phyloP scores from a whole-genome alignment of 1,140 invertebrate genomes.

The Archivesica marissinica region DNA sequence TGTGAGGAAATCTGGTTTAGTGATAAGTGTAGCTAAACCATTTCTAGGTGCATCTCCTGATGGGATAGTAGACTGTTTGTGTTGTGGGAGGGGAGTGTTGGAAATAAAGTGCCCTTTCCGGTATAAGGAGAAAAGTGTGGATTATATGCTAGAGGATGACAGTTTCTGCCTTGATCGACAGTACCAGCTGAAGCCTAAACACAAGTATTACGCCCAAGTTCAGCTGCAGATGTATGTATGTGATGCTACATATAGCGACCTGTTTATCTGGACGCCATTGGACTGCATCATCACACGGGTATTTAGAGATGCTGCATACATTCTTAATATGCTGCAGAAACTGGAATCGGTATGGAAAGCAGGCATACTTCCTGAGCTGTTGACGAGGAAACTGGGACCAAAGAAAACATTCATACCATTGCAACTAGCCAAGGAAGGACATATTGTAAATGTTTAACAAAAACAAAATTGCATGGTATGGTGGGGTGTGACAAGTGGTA shows the following conservation, averaged over 20 bases:
- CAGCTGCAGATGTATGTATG: slow-evolving; percentile 54
- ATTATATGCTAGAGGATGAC: neutral
- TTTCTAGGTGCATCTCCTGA: slow-evolving; percentile 35
- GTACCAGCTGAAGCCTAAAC: slow-evolving; percentile 6
- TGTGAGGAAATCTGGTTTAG: no score
- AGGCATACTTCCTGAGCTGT: neutral
- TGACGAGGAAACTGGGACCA: neutral
- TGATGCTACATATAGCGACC: slow-evolving; percentile 24
- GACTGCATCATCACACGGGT: neutral
- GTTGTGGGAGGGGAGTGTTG: slow-evolving; percentile 7
- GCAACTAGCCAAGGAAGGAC: no score
- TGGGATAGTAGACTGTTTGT: slow-evolving; percentile 25
- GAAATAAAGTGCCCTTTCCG: slow-evolving; percentile 49
- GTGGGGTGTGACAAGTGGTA: no score
- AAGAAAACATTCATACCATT: no score
- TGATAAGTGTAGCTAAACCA: no score
- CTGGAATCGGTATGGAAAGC: neutral
- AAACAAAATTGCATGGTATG: no score
- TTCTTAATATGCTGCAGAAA: neutral
- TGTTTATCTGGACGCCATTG: slow-evolving; percentile 22
- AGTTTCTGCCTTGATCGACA: neutral
- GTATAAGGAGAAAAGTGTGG: neutral
- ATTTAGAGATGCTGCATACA: neutral
- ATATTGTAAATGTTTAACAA: no score
- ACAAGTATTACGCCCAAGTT: slow-evolving; percentile 50